Evolutionary conservation across 2,888 invertebrate genomes (phyloP), one percentile per base, ranked within the genome.

Genomic region (Stramonita haemastoma): DNA sequence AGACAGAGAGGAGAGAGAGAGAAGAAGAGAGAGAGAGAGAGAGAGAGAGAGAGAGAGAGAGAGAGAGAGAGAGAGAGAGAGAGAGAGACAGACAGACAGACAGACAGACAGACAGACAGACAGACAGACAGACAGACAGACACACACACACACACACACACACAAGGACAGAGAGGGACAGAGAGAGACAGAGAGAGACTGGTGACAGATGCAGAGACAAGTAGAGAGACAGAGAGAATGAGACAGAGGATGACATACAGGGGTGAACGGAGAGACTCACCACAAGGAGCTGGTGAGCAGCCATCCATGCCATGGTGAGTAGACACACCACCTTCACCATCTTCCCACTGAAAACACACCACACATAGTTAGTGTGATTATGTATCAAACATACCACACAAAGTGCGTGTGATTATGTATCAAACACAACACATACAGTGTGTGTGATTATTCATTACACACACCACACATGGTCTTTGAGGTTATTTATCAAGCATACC

Each of bases 271-370:
- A n/a, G n/a, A n/a, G 19, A 88, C 88, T 73, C 86, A 92, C 92
- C 91, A 92, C 92, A 91, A 92, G 86, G 17, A 92, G 89, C 79
- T 90, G 89, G 29, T 90, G 90, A 73, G 91, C 91, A 1, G 91
- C 88, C 32, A 91, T 57, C 70, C 90, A 90, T 19, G 92, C 91
- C 73, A 93, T 57, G 85, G 91, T 90, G 29, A 92, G 60, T 66
- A 92, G 90, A 34, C 90, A 89, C 19, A 90, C 87, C 60, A 91
- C 84, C 79, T 91, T 86, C 17, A 91, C 88, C 79, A 90, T 85
- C 70, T 86, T 87, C 17, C 79, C 89, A 88, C 93, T 93, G 91
- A 77, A 91, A 91, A 83, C 73, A 73, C 46, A 46, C 46, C 46
- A 46, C 46, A 46, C 46, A 46, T 8, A n/a, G n/a, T 8, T 8